Conservation (phyloP, 2,888 invertebrate species). For the Zaprionus lineosus region DNA sequence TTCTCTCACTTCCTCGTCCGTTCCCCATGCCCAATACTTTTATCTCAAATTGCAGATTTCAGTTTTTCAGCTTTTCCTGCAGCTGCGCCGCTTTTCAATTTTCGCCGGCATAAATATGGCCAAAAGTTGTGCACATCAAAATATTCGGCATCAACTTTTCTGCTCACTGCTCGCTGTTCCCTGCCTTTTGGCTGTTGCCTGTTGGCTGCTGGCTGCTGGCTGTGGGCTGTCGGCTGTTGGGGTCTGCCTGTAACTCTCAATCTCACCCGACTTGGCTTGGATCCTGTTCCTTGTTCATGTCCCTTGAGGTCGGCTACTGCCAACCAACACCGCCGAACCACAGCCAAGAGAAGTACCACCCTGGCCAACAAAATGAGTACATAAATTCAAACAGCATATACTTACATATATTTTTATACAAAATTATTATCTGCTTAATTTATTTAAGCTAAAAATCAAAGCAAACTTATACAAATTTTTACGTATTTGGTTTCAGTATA, state of each 20-base stretch:
- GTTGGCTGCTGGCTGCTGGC: too few relatives aligned
- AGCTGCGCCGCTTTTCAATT: constrained; percentile 48
- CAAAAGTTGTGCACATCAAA: constrained; percentile 54
- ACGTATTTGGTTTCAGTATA: constrained; percentile 34
- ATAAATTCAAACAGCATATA: constrained; percentile 16
- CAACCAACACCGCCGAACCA: background rate
- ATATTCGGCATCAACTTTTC: constrained; percentile 42
- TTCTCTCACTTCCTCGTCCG: background rate
- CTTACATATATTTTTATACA: constrained; percentile 7
- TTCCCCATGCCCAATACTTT: constrained; percentile 36
- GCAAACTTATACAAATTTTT: constrained; percentile 26
- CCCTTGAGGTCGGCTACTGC: constrained; percentile 4
- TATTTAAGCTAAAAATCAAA: constrained; percentile 40
- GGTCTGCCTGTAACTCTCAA: too few relatives aligned
- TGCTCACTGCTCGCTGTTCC: constrained; percentile 5
- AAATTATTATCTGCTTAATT: constrained; percentile 20
- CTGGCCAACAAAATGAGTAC: constrained; percentile 21
- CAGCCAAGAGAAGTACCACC: background rate
- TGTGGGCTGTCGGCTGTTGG: too few relatives aligned
- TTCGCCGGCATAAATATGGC: constrained; percentile 47
- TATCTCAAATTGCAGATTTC: constrained; percentile 41
- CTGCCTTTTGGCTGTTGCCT: too few relatives aligned
- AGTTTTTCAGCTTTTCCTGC: constrained; percentile 27
- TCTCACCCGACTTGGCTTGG: too few relatives aligned
- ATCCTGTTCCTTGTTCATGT: too few relatives aligned